phyloP scores from a whole-genome alignment of 30 jellyfish, hydroid and myxozoan species.

The Phacellophora camtschatica region DNA sequence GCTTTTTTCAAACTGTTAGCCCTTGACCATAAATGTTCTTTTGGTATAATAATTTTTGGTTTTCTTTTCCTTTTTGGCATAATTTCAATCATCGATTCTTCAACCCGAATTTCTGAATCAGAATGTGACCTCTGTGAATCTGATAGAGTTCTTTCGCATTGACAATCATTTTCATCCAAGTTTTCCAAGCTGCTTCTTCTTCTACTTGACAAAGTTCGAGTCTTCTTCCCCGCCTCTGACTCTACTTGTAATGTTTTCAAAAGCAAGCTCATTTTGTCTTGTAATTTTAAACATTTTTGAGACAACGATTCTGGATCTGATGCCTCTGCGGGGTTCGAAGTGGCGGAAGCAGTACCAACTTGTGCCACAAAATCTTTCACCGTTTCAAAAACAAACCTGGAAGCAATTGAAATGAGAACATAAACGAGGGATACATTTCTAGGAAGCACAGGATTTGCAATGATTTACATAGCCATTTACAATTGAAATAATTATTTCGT shows the following conservation, averaged over 20 bases:
- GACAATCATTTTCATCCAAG: conserved; percentile 49
- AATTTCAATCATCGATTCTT: conserved; percentile 24
- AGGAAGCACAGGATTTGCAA: no score
- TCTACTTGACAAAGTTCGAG: conserved; percentile 13
- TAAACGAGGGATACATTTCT: no score
- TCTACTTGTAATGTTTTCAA: conserved; percentile 86
- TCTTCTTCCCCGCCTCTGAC: conserved; percentile 71
- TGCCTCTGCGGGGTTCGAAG: conserved; percentile 60
- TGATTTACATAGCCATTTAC: no score
- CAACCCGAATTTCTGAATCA: conserved; percentile 43
- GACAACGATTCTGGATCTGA: conserved; percentile 73
- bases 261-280: conserved; percentile 79
- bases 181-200: conserved; percentile 82
- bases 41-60: conserved; percentile 75
- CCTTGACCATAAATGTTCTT: conserved; percentile 95
- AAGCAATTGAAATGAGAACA: neutral
- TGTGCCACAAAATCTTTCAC: conserved; percentile 85
- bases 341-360: conserved; percentile 77
- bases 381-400: conserved; percentile 81
- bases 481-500: no score
- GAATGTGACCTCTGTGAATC: conserved; percentile 45
- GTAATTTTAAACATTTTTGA: conserved; percentile 69
- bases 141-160: conserved; percentile 44
- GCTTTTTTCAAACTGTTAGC: conserved; percentile 95
- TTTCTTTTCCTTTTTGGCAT: conserved; percentile 63